Percentiles rank a stretch among this genome's conserved stretches.
phyloP scores from a whole-genome alignment of 2,113 vertebrate species.

The Barnardius zonarius region DNA sequence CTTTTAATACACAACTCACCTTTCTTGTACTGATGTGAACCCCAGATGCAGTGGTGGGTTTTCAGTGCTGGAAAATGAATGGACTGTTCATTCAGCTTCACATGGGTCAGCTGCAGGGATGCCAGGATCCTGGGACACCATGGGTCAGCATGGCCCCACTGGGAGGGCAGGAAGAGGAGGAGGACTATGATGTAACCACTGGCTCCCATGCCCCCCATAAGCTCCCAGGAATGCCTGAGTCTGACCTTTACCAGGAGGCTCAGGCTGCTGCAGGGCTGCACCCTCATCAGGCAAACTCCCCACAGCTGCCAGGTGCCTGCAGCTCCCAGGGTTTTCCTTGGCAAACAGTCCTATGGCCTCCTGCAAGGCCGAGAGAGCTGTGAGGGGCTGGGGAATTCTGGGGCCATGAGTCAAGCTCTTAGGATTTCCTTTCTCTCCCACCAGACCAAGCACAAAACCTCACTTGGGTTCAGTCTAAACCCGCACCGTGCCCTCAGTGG shows the following conservation, averaged over 20 bases:
- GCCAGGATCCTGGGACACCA: not conserved
- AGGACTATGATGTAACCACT: fast-evolving
- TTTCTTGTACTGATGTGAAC: not conserved
- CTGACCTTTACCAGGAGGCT: not conserved
- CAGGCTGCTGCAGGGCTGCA: not conserved
- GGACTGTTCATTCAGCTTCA: no score
- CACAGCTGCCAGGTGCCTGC: not conserved
- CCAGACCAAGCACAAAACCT: not conserved
- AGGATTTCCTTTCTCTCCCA: not conserved
- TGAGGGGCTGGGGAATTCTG: not conserved
- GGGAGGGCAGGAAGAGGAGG: not conserved
- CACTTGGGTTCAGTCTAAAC: not conserved
- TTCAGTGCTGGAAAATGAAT: fast-evolving
- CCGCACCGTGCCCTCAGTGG: not conserved
- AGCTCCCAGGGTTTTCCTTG: not conserved
- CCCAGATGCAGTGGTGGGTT: not conserved
- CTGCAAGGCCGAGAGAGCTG: not conserved
- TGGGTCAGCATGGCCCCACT: fast-evolving
- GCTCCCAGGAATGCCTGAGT: no score
- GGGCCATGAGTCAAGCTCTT: not conserved
- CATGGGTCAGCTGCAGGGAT: fast-evolving
- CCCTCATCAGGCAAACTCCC: not conserved
- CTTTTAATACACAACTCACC: not conserved
- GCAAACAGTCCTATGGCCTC: not conserved
- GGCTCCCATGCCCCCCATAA: fast-evolving